Evolutionary conservation across 2,888 invertebrate species (phyloP).

Genomic region (Euclidia mi): DNA sequence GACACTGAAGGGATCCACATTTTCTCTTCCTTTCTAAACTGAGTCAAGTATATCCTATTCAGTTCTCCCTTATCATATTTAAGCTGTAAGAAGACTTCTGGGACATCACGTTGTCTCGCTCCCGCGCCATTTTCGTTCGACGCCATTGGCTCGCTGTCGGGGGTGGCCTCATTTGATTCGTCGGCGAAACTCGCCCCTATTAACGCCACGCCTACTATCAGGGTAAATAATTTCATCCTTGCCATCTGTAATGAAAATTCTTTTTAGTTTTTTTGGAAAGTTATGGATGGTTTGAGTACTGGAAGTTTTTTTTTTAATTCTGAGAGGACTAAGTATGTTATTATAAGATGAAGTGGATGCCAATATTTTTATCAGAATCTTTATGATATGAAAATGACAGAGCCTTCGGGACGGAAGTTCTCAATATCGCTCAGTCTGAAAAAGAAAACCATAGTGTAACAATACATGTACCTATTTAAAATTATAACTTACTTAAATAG

Average conservation of each 20-base stretch:
- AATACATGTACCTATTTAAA: too few relatives aligned
- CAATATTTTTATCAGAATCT: too few relatives aligned
- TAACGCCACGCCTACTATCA: conserved; percentile 74
- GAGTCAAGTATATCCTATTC: conserved; percentile 86
- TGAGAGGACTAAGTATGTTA: neutral
- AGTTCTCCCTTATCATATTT: conserved; percentile 84
- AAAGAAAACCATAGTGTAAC: too few relatives aligned
- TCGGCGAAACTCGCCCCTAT: conserved; percentile 59
- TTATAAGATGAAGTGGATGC: neutral
- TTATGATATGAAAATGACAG: too few relatives aligned
- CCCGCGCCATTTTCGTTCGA: conserved; percentile 48
- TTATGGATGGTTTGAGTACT: conserved; percentile 16
- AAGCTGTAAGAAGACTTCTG: conserved; percentile 84
- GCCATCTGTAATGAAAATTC: conserved; percentile 63
- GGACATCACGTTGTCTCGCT: conserved; percentile 72
- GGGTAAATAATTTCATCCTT: conserved; percentile 68
- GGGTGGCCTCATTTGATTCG: conserved; percentile 67
- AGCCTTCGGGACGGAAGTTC: too few relatives aligned
- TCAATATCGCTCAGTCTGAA: too few relatives aligned
- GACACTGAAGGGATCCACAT: conserved; percentile 75
- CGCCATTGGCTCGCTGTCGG: conserved; percentile 66
- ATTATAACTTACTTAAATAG: too few relatives aligned
- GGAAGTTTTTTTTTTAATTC: conserved; percentile 10
- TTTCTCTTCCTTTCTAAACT: conserved; percentile 75
- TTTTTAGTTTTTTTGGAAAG: conserved; percentile 27